Conservation (phyloP, 2,797 vertebrate species). For the Notolepis coatsorum region DNA sequence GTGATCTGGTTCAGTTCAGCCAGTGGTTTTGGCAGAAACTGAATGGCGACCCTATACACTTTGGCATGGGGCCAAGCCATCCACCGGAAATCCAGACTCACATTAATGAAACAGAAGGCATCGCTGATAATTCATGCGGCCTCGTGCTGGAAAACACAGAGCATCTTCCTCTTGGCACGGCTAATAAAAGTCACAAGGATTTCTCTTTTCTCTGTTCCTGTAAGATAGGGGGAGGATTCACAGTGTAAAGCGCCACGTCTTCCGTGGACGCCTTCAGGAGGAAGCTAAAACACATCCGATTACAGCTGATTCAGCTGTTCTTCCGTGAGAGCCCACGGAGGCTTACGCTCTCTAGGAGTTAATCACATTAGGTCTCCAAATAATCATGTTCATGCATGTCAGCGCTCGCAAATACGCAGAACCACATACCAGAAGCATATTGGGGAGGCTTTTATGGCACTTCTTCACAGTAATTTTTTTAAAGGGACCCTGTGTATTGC, state of each 20-base stretch:
- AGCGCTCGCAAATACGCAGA: slow-evolving; percentile 42
- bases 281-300: slow-evolving; percentile 54
- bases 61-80: slow-evolving; percentile 3
- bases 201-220: background rate
- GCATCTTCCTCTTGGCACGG: slow-evolving; percentile 14
- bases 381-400: slow-evolving; percentile 62
- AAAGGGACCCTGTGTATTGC: slow-evolving; percentile 15
- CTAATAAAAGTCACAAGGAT: slow-evolving; percentile 29
- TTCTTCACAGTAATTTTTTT: slow-evolving; percentile 22
- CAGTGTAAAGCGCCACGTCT: slow-evolving; percentile 25
- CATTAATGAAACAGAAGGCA: slow-evolving; percentile 13
- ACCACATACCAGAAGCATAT: slow-evolving; percentile 54
- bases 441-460: slow-evolving; percentile 25
- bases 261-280: background rate
- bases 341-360: slow-evolving; percentile 53
- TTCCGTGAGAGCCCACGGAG: slow-evolving; percentile 38
- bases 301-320: slow-evolving; percentile 59
- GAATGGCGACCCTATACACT: background rate
- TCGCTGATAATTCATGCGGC: slow-evolving; percentile 4
- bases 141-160: slow-evolving; percentile 26
- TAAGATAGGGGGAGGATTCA: slow-evolving; percentile 30
- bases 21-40: slow-evolving; percentile 4
- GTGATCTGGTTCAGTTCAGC: no score
- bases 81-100: slow-evolving; percentile 8
- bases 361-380: slow-evolving; percentile 67